phyloP scores from a whole-genome alignment of 2,797 vertebrate genomes.

The Typhlichthys eigenmanni region DNA sequence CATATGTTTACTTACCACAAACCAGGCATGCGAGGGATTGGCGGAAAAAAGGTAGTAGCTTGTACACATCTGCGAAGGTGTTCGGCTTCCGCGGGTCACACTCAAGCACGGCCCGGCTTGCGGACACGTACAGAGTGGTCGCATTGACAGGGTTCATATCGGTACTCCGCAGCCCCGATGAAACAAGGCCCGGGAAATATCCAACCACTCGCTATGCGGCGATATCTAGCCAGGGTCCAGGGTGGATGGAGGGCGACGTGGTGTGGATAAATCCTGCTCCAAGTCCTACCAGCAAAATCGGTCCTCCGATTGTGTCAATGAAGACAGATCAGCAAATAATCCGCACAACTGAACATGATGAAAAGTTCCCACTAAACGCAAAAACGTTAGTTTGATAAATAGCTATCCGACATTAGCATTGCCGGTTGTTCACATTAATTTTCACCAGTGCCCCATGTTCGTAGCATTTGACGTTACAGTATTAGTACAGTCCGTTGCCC shows the following conservation, averaged over 20 bases:
- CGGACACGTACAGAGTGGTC: slow-evolving; percentile 93
- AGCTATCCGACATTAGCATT: slow-evolving; percentile 61
- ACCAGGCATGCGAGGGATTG: slow-evolving; percentile 93
- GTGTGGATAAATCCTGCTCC: slow-evolving; percentile 1
- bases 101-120: slow-evolving; percentile 94
- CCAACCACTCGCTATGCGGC: slow-evolving; percentile 37
- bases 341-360: slow-evolving; percentile 40
- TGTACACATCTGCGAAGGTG: slow-evolving; percentile 88
- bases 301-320: slow-evolving; percentile 29
- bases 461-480: neutral
- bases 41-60: slow-evolving; percentile 90
- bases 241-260: slow-evolving; percentile 9
- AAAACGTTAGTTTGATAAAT: slow-evolving; percentile 52
- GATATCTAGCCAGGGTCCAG: slow-evolving; percentile 28
- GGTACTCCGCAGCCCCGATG: slow-evolving; percentile 65
- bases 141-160: slow-evolving; percentile 96
- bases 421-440: slow-evolving; percentile 21
- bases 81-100: slow-evolving; percentile 90
- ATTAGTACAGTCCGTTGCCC: slow-evolving; percentile 7
- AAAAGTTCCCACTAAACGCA: slow-evolving; percentile 41
- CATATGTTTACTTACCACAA: slow-evolving; percentile 77
- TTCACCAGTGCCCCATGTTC: slow-evolving; percentile 3
- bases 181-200: slow-evolving; percentile 61
- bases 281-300: slow-evolving; percentile 23
- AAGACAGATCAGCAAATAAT: slow-evolving; percentile 41